Base-by-base conservation (phyloP, 2,113 vertebrate genomes). In the Laticauda laticaudata region DNA sequence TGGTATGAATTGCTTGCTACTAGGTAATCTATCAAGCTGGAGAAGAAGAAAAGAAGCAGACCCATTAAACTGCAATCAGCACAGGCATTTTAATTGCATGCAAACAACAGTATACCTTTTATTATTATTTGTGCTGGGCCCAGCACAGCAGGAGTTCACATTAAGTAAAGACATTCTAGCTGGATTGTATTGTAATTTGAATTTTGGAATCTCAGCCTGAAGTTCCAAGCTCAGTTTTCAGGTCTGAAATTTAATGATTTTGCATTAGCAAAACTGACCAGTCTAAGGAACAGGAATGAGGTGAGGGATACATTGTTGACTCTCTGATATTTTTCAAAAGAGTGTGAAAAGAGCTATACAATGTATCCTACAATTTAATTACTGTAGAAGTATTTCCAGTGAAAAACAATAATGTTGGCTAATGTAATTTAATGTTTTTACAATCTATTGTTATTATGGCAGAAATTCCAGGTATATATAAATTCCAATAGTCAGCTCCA, bases 51-150 rank as follows among this genome's bases (percentile, higher is more conserved):
- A 91, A 86, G 14, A 91, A 55, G 56, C 51, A 91, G 69, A 39
- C 75, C 90, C 90, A 91, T 91, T 91, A 91, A 91, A 91, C 90
- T 56, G 75, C 90, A 29, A 55, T 91, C 81, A 91, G 69, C 69
- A 56, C 53, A 56, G 90, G 90, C 23, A 85, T 91, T 91, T 86
- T 86, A 91, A 91, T 91, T 91, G 69, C 56, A 86, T 86, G 55
- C 81, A 91, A 91, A 91, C 55, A 87, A 91, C 54, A 86, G 57
- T 51, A 91, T 55, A 51, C 75, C 56, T 91, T 91, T 55, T 87
- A 81, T 81, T 81, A 81, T 81, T 81, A 55, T 91, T 26, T 91
- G 81, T 86, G 56, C 91, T 87, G 81, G 55, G 91, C 81, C 18
- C 55, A n/a, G 54, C 81, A 48, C 81, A 56, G 91, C 81, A 91